Percentiles rank a stretch among this genome's conserved stretches.
phyloP scores from a whole-genome alignment of 2,888 invertebrate species.

The Sarcophaga variegata region DNA sequence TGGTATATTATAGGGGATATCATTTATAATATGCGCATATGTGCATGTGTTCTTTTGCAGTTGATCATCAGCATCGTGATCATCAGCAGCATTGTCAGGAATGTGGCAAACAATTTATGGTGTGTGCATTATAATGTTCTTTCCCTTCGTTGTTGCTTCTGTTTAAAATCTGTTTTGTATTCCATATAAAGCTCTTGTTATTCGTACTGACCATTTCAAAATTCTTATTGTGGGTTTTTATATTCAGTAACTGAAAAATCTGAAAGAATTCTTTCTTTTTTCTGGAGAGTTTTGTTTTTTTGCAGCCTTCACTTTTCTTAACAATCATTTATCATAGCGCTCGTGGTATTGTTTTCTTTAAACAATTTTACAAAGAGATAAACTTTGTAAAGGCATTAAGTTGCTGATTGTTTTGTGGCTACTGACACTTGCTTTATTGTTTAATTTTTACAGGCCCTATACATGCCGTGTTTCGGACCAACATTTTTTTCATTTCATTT shows the following conservation, averaged over 20 bases:
- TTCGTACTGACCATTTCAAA: neutral
- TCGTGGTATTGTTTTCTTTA: constrained; percentile 41
- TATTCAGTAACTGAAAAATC: constrained; percentile 24
- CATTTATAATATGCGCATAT: constrained; percentile 34
- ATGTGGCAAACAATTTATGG: constrained; percentile 1
- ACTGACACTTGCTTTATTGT: constrained; percentile 68
- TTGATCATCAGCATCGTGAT: constrained; percentile 32
- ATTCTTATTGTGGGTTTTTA: constrained; percentile 21
- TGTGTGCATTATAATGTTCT: constrained; percentile 36
- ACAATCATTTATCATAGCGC: constrained; percentile 63
- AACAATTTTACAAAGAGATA: constrained; percentile 68
- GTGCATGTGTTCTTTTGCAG: constrained; percentile 28
- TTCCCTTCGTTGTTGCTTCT: constrained; percentile 14
- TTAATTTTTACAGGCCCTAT: neutral
- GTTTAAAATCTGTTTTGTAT: neutral
- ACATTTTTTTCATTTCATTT: neutral
- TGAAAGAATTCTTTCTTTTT: constrained; percentile 31
- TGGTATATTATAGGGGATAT: constrained; percentile 25
- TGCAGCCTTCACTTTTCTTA: constrained; percentile 8
- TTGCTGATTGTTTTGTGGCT: constrained; percentile 69
- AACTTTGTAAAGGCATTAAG: constrained; percentile 70
- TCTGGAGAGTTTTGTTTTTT: neutral
- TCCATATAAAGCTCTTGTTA: neutral
- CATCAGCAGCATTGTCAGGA: constrained; percentile 17
- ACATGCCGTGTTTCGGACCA: constrained; percentile 22